phyloP scores from a whole-genome alignment of 2,888 invertebrate genomes.

The Epistrophella euchroma region DNA sequence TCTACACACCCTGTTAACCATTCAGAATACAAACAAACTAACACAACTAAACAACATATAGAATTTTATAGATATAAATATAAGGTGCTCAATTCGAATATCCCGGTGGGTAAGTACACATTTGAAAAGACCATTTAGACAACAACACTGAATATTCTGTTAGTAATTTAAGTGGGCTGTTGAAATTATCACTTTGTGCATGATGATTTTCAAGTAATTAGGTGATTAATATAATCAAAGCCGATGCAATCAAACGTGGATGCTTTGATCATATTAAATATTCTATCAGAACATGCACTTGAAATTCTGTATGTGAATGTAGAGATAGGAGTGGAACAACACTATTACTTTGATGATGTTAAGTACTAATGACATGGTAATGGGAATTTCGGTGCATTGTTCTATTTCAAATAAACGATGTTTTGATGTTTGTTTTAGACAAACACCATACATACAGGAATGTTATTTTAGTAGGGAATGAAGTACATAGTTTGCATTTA shows the following conservation, averaged over 20 bases:
- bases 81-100: not conserved
- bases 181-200: slow-evolving; percentile 48
- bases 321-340: not conserved
- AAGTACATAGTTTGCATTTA: not conserved
- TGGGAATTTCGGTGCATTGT: slow-evolving; percentile 17
- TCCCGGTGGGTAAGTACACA: not conserved
- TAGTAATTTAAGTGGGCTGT: slow-evolving; percentile 10
- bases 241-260: slow-evolving; percentile 9
- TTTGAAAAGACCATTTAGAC: slow-evolving; percentile 22
- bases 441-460: not conserved
- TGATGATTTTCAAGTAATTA: slow-evolving; percentile 50
- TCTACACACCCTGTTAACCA: slow-evolving; percentile 52
- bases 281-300: slow-evolving; percentile 8
- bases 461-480: too few relatives aligned
- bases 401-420: slow-evolving; percentile 1
- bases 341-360: not conserved
- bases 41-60: too few relatives aligned
- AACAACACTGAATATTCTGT: slow-evolving; percentile 15
- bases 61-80: not conserved
- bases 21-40: not conserved
- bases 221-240: slow-evolving; percentile 43
- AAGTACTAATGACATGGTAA: not conserved
- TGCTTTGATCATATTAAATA: slow-evolving; percentile 1
- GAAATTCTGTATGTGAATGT: not conserved
- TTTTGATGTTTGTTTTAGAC: not conserved